A percentile compares a stretch with the other conserved stretches of the same genome.
Evolutionary conservation across 30 jellyfish, hydroid and myxozoan genomes (phyloP).

Genomic region (Chironex yamaguchii): DNA sequence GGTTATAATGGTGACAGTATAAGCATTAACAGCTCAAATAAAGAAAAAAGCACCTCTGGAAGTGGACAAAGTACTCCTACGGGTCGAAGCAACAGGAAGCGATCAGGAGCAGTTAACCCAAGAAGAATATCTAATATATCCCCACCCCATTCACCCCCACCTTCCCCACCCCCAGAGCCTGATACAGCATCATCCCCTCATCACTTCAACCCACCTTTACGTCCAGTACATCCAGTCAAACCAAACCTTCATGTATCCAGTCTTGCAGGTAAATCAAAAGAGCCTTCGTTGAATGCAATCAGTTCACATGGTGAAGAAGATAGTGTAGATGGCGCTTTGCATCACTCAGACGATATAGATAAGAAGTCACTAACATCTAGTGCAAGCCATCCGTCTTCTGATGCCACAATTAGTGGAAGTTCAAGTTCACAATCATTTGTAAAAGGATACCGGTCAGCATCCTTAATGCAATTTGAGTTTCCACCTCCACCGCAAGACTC

Average conservation of each 20-base stretch:
- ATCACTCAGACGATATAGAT: too few species aligned
- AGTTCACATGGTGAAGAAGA: too few species aligned
- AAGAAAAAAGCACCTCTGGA: neutral
- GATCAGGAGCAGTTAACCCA: constrained; percentile 36
- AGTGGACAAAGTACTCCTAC: neutral
- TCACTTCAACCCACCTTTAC: too few species aligned
- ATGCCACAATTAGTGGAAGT: neutral
- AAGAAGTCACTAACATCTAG: neutral
- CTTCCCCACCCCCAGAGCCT: constrained; percentile 56
- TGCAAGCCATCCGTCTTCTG: neutral
- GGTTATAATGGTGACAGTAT: neutral
- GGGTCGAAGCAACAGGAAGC: constrained; percentile 51
- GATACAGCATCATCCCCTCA: too few species aligned
- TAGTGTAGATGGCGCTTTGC: too few species aligned
- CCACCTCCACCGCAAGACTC: constrained; percentile 81
- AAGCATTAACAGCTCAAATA: neutral
- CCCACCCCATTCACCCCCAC: constrained; percentile 81
- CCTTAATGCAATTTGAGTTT: constrained; percentile 67
- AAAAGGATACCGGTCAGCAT: neutral
- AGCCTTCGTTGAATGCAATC: too few species aligned
- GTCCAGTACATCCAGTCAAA: too few species aligned
- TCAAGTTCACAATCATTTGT: neutral
- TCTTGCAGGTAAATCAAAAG: too few species aligned
- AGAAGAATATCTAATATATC: constrained; percentile 56
- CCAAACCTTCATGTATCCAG: too few species aligned